A percentile compares a stretch with the other conserved stretches of the same genome.
Conservation (phyloP, 2,888 invertebrate genomes). For the Pyrgus malvae region DNA sequence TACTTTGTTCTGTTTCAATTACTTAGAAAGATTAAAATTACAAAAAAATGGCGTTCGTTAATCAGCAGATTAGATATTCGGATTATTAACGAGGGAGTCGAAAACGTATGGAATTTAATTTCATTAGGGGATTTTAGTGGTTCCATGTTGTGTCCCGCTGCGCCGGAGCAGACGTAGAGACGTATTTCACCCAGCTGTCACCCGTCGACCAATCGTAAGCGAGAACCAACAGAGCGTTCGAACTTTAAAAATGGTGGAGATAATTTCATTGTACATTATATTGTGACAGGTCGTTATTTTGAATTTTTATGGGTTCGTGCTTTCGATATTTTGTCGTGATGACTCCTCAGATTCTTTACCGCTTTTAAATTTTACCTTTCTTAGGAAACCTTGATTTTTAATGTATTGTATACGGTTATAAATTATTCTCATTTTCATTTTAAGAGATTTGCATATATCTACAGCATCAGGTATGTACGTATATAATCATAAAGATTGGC, state of each 20-base stretch:
- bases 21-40: conserved; percentile 1
- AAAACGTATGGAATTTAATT: conserved; percentile 81
- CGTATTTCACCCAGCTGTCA: conserved; percentile 80
- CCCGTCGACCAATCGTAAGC: conserved; percentile 62
- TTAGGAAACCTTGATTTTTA: neutral
- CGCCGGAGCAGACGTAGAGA: conserved; percentile 58
- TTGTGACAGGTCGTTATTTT: conserved; percentile 82
- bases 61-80: conserved; percentile 78
- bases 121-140: conserved; percentile 78
- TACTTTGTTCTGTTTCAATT: too few relatives aligned
- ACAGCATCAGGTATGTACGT: conserved; percentile 27
- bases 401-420: neutral
- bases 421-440: neutral
- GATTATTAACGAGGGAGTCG: conserved; percentile 77
- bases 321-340: conserved; percentile 66
- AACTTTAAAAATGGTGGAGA: conserved; percentile 79
- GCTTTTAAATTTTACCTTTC: neutral
- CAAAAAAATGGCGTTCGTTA: conserved; percentile 65
- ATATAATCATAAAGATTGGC: conserved; percentile 55
- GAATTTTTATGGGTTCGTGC: conserved; percentile 69
- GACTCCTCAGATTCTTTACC: conserved; percentile 30
- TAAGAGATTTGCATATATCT: conserved; percentile 37
- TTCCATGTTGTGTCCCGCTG: conserved; percentile 79
- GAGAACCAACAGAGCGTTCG: conserved; percentile 57
- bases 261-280: conserved; percentile 81